These are phyloP conservation scores for Clostera curtula DNA, from an alignment of 2,888 invertebrate genomes.

Conservation along the genomic window DNA sequence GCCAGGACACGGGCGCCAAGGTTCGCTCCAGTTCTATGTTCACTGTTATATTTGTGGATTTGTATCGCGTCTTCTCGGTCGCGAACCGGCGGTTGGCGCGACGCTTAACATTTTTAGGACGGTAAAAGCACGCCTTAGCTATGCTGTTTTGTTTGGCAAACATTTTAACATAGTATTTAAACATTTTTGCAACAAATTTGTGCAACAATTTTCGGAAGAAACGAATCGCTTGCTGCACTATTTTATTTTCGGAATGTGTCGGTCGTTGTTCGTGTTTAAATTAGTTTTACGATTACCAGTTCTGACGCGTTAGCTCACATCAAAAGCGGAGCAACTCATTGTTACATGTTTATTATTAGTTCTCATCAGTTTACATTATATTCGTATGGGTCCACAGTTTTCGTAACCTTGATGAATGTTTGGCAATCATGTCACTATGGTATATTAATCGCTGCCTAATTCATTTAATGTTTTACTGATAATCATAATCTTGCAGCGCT, in stretches of 20 bases:
- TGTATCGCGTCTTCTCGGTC: slow-evolving; percentile 32
- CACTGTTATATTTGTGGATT: slow-evolving; percentile 38
- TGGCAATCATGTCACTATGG: too few relatives aligned
- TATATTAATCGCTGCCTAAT: slow-evolving; percentile 32
- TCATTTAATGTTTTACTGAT: slow-evolving; percentile 20
- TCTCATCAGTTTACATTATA: slow-evolving; percentile 51
- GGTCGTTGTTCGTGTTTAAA: slow-evolving; percentile 35
- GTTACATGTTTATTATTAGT: slow-evolving; percentile 69
- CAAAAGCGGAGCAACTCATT: slow-evolving; percentile 55
- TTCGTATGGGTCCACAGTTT: slow-evolving; percentile 43
- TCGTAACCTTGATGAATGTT: slow-evolving; percentile 51
- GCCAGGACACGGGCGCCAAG: slow-evolving; percentile 59
- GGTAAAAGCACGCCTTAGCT: slow-evolving; percentile 17
- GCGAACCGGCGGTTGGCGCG: slow-evolving; percentile 18
- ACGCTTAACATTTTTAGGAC: slow-evolving; percentile 15
- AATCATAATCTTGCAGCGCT: slow-evolving; percentile 24
- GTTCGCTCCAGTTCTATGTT: slow-evolving; percentile 46
- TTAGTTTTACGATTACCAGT: slow-evolving; percentile 65
- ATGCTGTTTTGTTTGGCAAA: slow-evolving; percentile 20
- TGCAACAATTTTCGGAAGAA: slow-evolving; percentile 8
- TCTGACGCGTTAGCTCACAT: slow-evolving; percentile 58
- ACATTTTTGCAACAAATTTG: slow-evolving; percentile 6
- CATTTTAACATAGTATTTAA: slow-evolving; percentile 15
- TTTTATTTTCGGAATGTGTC: slow-evolving; percentile 14
- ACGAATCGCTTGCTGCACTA: slow-evolving; percentile 5